These are phyloP conservation scores for Myripristis jacobus DNA, from an alignment of 2,797 vertebrate genomes.

Conservation along the genomic window DNA sequence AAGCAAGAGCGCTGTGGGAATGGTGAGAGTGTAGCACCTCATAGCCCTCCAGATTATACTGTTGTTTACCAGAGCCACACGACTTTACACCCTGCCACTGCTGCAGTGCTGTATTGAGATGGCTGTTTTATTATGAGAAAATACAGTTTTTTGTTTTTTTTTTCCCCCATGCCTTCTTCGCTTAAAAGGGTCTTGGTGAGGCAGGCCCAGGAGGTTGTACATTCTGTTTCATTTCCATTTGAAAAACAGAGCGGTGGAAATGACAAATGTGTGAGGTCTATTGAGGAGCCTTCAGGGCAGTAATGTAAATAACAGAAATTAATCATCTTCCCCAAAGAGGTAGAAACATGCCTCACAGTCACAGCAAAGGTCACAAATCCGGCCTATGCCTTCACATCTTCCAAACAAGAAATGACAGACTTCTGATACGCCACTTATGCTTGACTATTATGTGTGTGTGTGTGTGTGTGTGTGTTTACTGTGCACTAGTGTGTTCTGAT, in stretches of 20 bases:
- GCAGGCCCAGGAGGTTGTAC: conserved; percentile 72
- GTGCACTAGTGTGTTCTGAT: conserved; percentile 24
- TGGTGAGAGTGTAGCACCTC: conserved; percentile 42
- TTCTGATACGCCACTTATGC: conserved; percentile 61
- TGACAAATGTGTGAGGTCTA: conserved; percentile 78
- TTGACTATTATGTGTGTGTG: neutral
- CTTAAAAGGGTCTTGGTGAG: conserved; percentile 64
- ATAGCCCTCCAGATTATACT: conserved; percentile 51
- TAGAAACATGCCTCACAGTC: conserved; percentile 70
- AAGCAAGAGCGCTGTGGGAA: conserved; percentile 61
- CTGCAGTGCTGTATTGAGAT: conserved; percentile 68
- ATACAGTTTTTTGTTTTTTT: conserved; percentile 56
- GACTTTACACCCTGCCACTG: conserved; percentile 58
- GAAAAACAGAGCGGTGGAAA: conserved; percentile 77
- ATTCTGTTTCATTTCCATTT: conserved; percentile 80
- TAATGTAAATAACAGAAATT: conserved; percentile 84
- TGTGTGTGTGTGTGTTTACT: conserved; percentile 51
- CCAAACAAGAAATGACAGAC: conserved; percentile 75
- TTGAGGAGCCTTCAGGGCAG: conserved; percentile 75
- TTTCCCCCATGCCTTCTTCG: conserved; percentile 27
- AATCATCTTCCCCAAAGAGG: conserved; percentile 79
- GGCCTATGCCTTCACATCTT: conserved; percentile 65
- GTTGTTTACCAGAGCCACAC: conserved; percentile 72
- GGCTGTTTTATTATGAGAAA: conserved; percentile 75
- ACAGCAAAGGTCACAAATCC: conserved; percentile 79